phyloP scores from a whole-genome alignment of 2,888 invertebrate species.

The Galerucella calmariensis region DNA sequence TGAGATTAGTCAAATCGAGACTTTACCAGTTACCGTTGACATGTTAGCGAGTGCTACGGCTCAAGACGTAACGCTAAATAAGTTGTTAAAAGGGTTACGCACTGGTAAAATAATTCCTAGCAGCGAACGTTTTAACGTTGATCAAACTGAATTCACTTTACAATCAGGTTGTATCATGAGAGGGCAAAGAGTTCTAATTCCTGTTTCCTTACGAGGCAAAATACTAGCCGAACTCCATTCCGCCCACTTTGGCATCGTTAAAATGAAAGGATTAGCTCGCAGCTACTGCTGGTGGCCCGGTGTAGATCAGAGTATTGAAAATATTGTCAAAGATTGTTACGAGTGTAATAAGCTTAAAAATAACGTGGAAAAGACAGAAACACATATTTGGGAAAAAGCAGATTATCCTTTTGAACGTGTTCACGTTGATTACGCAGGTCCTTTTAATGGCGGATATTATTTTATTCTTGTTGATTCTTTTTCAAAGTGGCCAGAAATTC shows the following conservation, averaged over 20 bases:
- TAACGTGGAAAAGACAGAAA: too few relatives aligned
- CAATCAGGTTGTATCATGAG: conserved; percentile 27
- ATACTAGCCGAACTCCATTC: conserved; percentile 34
- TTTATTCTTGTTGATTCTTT: too few relatives aligned
- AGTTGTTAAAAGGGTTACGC: not conserved
- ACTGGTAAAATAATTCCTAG: not conserved
- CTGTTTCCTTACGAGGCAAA: not conserved
- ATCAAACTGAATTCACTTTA: conserved; percentile 28
- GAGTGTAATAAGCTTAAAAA: too few relatives aligned
- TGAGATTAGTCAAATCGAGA: conserved; percentile 28
- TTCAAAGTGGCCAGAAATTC: too few relatives aligned
- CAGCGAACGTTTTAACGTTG: too few relatives aligned
- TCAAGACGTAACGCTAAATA: not conserved
- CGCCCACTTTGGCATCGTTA: conserved; percentile 28
- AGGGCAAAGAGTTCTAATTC: conserved; percentile 23
- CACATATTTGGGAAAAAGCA: too few relatives aligned
- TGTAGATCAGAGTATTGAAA: conserved; percentile 25
- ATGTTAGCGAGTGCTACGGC: too few relatives aligned
- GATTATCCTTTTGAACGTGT: too few relatives aligned
- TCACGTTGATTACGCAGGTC: too few relatives aligned
- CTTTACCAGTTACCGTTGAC: not conserved
- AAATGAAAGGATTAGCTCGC: conserved; percentile 21
- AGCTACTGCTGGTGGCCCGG: conserved; percentile 17
- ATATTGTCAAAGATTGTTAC: conserved; percentile 29
- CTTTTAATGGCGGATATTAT: too few relatives aligned